Percentiles rank a stretch among this genome's conserved stretches.
Evolutionary conservation across 2,888 invertebrate genomes (phyloP).

Genomic region (Imbricaverruca yamaguchii): DNA sequence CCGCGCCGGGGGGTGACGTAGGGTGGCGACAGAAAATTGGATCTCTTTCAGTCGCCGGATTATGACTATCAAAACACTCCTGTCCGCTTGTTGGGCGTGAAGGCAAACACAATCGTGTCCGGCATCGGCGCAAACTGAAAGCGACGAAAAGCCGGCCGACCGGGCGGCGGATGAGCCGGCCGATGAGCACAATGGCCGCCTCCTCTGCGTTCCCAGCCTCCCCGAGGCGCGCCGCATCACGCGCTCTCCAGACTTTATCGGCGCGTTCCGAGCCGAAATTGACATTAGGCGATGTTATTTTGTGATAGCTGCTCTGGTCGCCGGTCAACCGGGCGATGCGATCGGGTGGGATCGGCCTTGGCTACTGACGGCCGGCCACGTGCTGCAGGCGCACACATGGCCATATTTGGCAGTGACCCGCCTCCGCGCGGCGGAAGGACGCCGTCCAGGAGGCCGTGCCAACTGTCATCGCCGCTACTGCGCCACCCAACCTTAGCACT

Average conservation of each 20-base stretch:
- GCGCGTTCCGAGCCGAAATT: background rate
- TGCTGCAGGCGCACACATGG: no score
- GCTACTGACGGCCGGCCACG: background rate
- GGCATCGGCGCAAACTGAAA: conserved; percentile 1
- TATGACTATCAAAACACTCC: conserved; percentile 21
- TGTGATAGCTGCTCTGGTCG: conserved; percentile 8
- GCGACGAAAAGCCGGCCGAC: background rate
- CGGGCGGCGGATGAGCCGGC: no score
- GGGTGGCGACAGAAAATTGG: conserved; percentile 10
- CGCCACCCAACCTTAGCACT: no score
- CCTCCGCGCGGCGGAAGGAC: no score
- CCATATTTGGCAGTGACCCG: no score
- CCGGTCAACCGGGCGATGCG: background rate
- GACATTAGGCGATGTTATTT: conserved; percentile 10
- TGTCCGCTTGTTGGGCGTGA: conserved; percentile 20
- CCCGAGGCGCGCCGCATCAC: no score
- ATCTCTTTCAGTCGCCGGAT: conserved; percentile 10
- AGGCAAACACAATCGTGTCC: conserved; percentile 9
- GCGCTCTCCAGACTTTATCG: background rate
- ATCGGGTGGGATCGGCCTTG: background rate
- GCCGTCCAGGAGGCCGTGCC: no score
- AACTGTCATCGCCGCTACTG: no score
- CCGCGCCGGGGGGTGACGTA: background rate
- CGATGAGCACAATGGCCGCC: background rate
- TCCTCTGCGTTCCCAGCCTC: background rate